Base-by-base conservation (phyloP, 64 coral and sea anemone genomes). In the Montipora sp. region DNA sequence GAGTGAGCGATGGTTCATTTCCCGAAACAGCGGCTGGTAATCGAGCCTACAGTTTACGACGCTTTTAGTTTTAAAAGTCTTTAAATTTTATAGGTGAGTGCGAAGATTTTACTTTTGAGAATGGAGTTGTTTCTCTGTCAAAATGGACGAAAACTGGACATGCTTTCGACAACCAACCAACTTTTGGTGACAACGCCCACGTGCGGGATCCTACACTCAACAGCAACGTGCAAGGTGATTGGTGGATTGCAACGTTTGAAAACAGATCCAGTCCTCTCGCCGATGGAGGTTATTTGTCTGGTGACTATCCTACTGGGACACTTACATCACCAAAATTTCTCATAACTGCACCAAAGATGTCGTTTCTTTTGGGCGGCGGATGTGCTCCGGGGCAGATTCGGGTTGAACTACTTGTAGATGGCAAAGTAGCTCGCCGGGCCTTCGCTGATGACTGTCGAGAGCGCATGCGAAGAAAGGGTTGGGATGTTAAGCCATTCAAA, bases 231-330 rank as follows among this genome's bases (percentile, higher is more conserved):
- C 92, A 94, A 74, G 92, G 92, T 47, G 63, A 73, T 16, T 94
- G 87, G 67, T 94, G 87, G 86, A 81, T 94, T 63, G 85, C 67
- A 77, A 94, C 92, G 8, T 94, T 82, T 74, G 92, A 89, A 74
- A 94, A 94, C 78, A 82, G 87, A 55, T 80, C 92, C 58, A 94
- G 14, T 22, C 78, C 51, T 36, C 15, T 45, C 18, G 19, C 9
- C 3, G 77, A 93, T 16, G 83, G 75, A 21, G 92, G 92, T 0
- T 80, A 86, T 20, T 14, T 89, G 79, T 18, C 69, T 51, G 92
- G 92, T 18, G 92, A 94, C 44, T 5, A 81, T 12, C 92, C 92
- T 23, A 72, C 60, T 47, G 92, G 92, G 9, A 94, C 87, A 9
- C 78, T 89, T 6, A 94, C 87, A 0, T 94, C 92, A 12, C 92